Conservation (phyloP, 2,888 invertebrate species). For the Cataglyphis cursor region DNA sequence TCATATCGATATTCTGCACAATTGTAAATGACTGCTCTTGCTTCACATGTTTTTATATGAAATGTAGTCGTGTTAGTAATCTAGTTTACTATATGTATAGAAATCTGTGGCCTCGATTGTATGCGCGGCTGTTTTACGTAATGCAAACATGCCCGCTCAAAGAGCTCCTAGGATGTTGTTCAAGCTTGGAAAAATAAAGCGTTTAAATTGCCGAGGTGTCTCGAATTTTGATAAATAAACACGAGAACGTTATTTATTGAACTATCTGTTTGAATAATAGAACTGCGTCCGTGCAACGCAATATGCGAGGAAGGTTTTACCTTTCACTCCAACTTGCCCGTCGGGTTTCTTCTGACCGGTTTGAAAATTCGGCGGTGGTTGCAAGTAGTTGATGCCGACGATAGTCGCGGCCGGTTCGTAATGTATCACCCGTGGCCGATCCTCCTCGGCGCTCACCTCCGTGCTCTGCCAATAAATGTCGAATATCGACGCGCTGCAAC, state of each 20-base stretch:
- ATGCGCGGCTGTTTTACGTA: no score
- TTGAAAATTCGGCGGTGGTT: slow-evolving; percentile 85
- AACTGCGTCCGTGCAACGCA: background rate
- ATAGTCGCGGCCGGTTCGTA: slow-evolving; percentile 82
- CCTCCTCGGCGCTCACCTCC: slow-evolving; percentile 90
- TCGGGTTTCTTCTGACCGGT: slow-evolving; percentile 85
- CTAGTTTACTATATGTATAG: no score
- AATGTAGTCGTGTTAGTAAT: no score
- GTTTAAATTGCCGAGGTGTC: background rate
- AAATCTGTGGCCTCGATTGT: no score
- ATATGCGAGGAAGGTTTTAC: slow-evolving; percentile 68
- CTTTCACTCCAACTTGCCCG: slow-evolving; percentile 85
- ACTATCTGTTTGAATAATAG: background rate
- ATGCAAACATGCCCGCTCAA: no score
- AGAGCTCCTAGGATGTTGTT: slow-evolving; percentile 7
- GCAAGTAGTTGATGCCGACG: slow-evolving; percentile 84
- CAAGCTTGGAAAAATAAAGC: background rate
- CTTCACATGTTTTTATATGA: no score
- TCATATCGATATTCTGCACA: no score
- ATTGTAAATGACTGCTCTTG: no score
- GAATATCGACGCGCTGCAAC: slow-evolving; percentile 90
- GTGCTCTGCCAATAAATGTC: slow-evolving; percentile 90
- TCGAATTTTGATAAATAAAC: slow-evolving; percentile 24
- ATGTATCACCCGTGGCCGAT: slow-evolving; percentile 84
- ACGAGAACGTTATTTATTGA: background rate